A percentile compares a stretch with the other conserved stretches of the same genome.
Conservation (phyloP, 2,888 invertebrate genomes). For the Athalia cordata region DNA sequence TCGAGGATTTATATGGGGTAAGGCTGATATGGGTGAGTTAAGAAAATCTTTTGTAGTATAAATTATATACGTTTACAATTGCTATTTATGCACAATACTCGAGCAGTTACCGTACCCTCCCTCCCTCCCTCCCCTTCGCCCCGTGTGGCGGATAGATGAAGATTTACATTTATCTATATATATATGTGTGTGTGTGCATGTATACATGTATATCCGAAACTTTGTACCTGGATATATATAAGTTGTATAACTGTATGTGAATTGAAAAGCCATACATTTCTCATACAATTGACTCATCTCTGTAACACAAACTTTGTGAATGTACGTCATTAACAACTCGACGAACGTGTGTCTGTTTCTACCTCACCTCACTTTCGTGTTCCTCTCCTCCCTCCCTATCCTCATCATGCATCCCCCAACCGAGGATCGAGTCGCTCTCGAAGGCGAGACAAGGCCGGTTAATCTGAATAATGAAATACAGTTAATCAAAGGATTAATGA, state of each 20-base stretch:
- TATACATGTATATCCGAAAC: background rate
- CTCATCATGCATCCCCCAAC: background rate
- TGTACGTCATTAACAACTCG: conserved; percentile 70
- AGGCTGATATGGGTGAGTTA: conserved; percentile 19
- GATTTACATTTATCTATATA: conserved; percentile 36
- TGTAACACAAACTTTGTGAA: conserved; percentile 70
- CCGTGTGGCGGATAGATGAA: conserved; percentile 3
- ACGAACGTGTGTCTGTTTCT: conserved; percentile 47
- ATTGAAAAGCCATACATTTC: conserved; percentile 71
- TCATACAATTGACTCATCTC: conserved; percentile 70
- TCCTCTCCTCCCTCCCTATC: background rate
- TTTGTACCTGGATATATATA: background rate
- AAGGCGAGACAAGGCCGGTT: conserved; percentile 52
- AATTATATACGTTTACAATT: conserved; percentile 33
- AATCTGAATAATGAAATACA: conserved; percentile 66
- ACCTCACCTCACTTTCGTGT: conserved; percentile 33
- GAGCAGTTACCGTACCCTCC: conserved; percentile 13
- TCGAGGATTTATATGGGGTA: background rate
- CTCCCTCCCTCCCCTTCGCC: background rate
- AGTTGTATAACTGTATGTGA: conserved; percentile 48
- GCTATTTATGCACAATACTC: conserved; percentile 38
- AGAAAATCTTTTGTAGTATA: conserved; percentile 36
- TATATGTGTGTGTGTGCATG: background rate
- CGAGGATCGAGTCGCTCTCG: conserved; percentile 30
- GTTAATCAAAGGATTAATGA: conserved; percentile 69